Conservation (phyloP, 2,797 vertebrate genomes). For the Sebastes matsubarae region DNA sequence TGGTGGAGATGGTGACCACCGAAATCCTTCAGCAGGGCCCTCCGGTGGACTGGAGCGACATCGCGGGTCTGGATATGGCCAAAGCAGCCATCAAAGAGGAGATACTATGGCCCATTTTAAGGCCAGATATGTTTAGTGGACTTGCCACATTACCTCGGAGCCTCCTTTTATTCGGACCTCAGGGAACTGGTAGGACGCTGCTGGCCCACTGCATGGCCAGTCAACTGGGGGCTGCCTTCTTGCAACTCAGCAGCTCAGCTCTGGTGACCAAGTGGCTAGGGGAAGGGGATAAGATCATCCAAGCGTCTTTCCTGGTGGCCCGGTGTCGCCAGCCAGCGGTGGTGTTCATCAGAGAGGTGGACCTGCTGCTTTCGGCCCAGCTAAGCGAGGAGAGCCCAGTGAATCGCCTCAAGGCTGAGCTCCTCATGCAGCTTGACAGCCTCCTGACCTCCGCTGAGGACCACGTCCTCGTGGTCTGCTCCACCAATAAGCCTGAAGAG, state of each 20-base stretch:
- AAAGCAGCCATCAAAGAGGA: conserved; percentile 98
- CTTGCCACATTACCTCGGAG: conserved; percentile 94
- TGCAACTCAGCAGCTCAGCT: conserved; percentile 92
- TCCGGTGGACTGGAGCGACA: conserved; percentile 98
- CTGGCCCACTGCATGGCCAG: conserved; percentile 95
- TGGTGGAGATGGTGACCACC: conserved; percentile 96
- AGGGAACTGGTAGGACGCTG: conserved; percentile 97
- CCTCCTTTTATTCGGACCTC: conserved; percentile 98
- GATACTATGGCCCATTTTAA: conserved; percentile 97
- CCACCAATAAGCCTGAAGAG: conserved; percentile 98
- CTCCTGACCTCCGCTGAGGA: conserved; percentile 94
- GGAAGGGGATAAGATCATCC: conserved; percentile 97
- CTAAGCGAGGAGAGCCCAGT: conserved; percentile 94
- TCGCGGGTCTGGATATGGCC: conserved; percentile 95
- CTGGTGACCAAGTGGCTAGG: conserved; percentile 96
- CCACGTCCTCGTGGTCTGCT: conserved; percentile 97
- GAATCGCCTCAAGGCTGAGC: conserved; percentile 94
- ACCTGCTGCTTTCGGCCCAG: conserved; percentile 93
- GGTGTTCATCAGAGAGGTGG: conserved; percentile 97
- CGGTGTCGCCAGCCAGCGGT: conserved; percentile 96
- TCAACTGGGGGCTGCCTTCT: conserved; percentile 95
- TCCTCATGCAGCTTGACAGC: conserved; percentile 97
- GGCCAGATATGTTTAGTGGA: conserved; percentile 96
- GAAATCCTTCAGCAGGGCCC: conserved; percentile 96
- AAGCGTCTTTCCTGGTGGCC: conserved; percentile 95